Conservation (phyloP, 2,113 vertebrate species). For the Apaloderma vittatum region DNA sequence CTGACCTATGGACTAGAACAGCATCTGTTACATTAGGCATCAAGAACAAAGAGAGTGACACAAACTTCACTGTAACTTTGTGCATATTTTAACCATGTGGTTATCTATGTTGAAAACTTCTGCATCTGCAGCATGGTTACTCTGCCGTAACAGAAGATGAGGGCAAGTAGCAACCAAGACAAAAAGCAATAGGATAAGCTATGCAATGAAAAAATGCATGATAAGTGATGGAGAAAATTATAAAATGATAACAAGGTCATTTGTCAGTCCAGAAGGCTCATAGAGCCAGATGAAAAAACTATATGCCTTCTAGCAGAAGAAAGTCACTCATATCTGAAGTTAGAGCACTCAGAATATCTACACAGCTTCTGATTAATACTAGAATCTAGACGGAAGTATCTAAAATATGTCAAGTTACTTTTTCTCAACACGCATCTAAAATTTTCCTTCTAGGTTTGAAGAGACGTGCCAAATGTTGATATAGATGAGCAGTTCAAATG, state of each 20-base stretch:
- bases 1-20: neutral
- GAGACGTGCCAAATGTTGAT: neutral
- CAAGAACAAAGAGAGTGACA: neutral
- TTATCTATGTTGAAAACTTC: neutral
- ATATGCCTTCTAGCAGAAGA: neutral
- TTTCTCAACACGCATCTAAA: neutral
- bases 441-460: neutral
- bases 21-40: neutral
- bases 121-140: neutral
- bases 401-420: neutral
- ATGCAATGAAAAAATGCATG: neutral
- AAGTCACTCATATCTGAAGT: neutral
- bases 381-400: neutral
- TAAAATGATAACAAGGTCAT: neutral
- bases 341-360: neutral
- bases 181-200: neutral
- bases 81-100: neutral
- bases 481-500: neutral
- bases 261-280: neutral
- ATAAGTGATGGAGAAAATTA: neutral
- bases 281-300: neutral
- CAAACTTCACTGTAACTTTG: neutral
- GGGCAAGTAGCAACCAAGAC: neutral
- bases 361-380: neutral
- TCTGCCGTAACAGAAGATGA: neutral